Base-by-base conservation (phyloP, 1,140 invertebrate species). In the Drosophila hydei region DNA sequence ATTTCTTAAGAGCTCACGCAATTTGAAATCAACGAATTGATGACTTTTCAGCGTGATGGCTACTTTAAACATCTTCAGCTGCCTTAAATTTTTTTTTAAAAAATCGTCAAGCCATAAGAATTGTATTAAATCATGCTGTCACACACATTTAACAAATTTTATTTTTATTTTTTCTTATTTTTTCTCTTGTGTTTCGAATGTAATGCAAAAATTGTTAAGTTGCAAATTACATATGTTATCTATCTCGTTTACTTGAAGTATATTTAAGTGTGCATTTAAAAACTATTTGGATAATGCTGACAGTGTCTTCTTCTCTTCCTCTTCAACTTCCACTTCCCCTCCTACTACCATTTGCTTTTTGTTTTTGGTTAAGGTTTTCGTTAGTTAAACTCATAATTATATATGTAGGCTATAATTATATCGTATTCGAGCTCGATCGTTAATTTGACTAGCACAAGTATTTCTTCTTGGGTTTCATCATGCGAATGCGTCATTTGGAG, bases 381-480 rank as follows among this genome's bases (percentile, higher is more conserved):
- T 75, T 77, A 77, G 71, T 74, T 79, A 64, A 85, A 69, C 81
- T 80, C 69, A 70, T 84, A 80, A 48, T 54, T 81, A 55, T 58
- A 30, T 65, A 8, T 16, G 21, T 40, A 4, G 36, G 47, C 40
- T 47, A 14, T 27, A 45, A 38, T 21, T 59, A 60, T 60, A 54
- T 73, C 52, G 30, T 42, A 47, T 59, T 23, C 43, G 52, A 36
- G 33, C 18, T 42, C 42, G 55, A 42, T 27, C 33, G 38, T 60
- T 91, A 91, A 91, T 90, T 91, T 91, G 90, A 91, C 90, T 91
- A 91, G 90, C 90, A 91, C 90, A 91, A 91, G 72, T 91, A 91
- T 68, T 91, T 91, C 75, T 91, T 91, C 72, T 91, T 91, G 63
- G 90, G 90, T 89, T 91, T 91, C 90, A 91, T 91, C 87, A 91